Base-by-base conservation (phyloP, 2,797 vertebrate genomes). In the Ptychadena robeensis region DNA sequence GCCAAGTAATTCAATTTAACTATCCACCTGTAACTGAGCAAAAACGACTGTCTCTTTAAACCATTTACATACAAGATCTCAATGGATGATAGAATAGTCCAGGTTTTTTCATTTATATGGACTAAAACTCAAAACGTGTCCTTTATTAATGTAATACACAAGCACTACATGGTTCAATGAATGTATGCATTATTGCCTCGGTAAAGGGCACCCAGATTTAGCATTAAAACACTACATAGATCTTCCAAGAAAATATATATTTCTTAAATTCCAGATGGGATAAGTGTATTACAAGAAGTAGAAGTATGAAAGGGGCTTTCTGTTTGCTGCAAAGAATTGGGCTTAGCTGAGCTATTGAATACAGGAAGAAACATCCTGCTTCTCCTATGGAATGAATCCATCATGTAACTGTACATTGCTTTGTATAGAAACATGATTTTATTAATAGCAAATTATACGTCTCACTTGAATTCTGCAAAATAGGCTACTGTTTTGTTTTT, bases 381-480 rank as follows among this genome's bases (percentile, higher is more conserved):
- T 70, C 38, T 11, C 14, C n/a, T 28, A 9, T 63, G 72, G 4
- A 30, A 76, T 61, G 27, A 70, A 30, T 0, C 6, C 18, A 25
- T 83, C 32, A 38, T 66, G 44, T 66, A 37, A 81, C 70, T 81
- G 38, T 66, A 40, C 34, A 67, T 79, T 59, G 35, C 69, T 84
- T 74, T 68, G 59, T 84, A 75, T 70, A 72, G 73, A 80, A 80
- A 74, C 80, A 84, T 75, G 77, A 75, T 69, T 84, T 80, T 84
- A 70, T 80, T 84, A 83, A 75, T 70, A 67, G 27, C 70, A 69
- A 68, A 74, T 48, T 44, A 30, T n/a, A 25, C 27, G 1, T 61
- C 30, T 80, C 65, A 28, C 34, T 74, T 68, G n/a, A 28, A 30
- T 74, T 65, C 53, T 61, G 71, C 8, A 84, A 65, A 84, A 80